Evolutionary conservation across 2,888 invertebrate species (phyloP).

Genomic region (Prenolepis imparis): DNA sequence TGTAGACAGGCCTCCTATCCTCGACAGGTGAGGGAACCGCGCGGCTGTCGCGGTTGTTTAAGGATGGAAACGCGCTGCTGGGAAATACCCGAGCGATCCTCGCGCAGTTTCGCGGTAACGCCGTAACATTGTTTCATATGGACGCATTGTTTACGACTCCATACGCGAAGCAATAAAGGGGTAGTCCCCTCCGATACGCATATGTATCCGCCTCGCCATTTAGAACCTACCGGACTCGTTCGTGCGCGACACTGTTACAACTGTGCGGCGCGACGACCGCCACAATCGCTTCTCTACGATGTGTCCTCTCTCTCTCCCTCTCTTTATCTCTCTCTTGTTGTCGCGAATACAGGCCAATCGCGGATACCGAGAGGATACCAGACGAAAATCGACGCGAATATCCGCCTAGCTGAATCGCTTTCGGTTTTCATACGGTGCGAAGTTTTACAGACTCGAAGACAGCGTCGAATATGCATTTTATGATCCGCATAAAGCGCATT

Average conservation of each 20-base stretch:
- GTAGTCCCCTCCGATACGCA: constrained; percentile 54
- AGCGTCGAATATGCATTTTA: constrained; percentile 33
- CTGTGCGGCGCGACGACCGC: constrained; percentile 51
- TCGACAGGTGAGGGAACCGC: constrained; percentile 43
- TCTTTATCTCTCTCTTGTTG: neutral
- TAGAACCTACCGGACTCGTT: constrained; percentile 56
- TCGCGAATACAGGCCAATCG: constrained; percentile 8
- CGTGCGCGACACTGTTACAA: constrained; percentile 57
- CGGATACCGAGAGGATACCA: constrained; percentile 1
- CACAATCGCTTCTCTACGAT: constrained; percentile 24
- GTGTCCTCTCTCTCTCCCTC: neutral
- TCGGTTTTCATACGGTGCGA: constrained; percentile 26
- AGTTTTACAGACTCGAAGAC: constrained; percentile 44
- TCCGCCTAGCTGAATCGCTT: constrained; percentile 39
- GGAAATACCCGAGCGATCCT: constrained; percentile 57
- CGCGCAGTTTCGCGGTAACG: constrained; percentile 61
- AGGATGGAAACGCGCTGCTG: constrained; percentile 58
- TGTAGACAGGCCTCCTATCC: constrained; percentile 45
- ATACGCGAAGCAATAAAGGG: constrained; percentile 67
- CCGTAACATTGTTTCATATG: constrained; percentile 71
- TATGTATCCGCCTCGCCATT: constrained; percentile 59
- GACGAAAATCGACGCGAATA: constrained; percentile 18
- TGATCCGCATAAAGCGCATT: constrained; percentile 19
- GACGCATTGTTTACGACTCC: constrained; percentile 74
- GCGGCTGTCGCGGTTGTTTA: constrained; percentile 20